Evolutionary conservation across 2,888 invertebrate species (phyloP).

Genomic region (Chrysolina haemoptera): DNA sequence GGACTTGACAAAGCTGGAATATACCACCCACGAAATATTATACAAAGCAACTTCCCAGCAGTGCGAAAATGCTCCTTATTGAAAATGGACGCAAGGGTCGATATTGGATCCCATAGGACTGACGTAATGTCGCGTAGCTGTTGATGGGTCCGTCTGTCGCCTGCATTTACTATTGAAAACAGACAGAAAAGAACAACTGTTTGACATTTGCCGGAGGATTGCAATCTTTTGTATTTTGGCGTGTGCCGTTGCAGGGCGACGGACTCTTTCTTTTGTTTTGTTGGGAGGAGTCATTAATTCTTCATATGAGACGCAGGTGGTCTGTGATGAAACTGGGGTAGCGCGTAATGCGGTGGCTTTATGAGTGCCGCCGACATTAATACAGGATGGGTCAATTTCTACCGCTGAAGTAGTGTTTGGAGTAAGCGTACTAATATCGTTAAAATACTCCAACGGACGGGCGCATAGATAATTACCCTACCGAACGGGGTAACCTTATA

Average conservation of each 20-base stretch:
- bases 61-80: not conserved
- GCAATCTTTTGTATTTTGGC: conserved; percentile 52
- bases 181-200: conserved; percentile 52
- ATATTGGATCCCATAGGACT: not conserved
- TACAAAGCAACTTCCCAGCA: not conserved
- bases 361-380: not conserved
- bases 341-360: conserved; percentile 1
- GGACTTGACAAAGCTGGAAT: conserved; percentile 30
- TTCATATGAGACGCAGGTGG: conserved; percentile 19
- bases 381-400: not conserved
- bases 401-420: not conserved
- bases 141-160: conserved; percentile 13
- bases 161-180: conserved; percentile 43
- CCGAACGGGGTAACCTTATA: too few species aligned
- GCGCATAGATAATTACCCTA: too few species aligned
- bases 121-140: not conserved
- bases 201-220: conserved; percentile 53
- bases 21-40: conserved; percentile 18
- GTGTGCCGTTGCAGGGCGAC: conserved; percentile 34
- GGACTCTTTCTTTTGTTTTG: conserved; percentile 11
- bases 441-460: too few species aligned
- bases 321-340: conserved; percentile 24
- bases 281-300: conserved; percentile 20
- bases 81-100: not conserved
- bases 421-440: too few species aligned